Conservation (phyloP, 2,888 invertebrate genomes). For the Tetramorium bicarinatum region DNA sequence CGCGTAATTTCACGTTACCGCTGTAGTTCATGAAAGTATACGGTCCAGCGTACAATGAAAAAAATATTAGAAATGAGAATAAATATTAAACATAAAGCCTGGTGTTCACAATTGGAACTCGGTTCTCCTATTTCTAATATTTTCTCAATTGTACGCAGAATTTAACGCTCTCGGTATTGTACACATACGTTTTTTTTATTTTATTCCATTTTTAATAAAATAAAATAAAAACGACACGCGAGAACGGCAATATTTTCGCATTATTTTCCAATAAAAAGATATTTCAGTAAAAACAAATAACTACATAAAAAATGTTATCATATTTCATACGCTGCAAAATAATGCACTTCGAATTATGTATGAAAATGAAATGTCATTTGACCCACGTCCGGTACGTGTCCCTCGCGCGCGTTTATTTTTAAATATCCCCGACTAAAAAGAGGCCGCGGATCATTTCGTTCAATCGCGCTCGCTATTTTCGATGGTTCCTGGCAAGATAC, state of each 20-base stretch:
- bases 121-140: too few relatives aligned
- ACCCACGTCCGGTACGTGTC: not conserved
- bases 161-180: not conserved
- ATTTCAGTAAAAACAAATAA: not conserved
- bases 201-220: not conserved
- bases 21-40: not conserved
- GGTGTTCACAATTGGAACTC: too few relatives aligned
- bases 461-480: not conserved
- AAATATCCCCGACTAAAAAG: not conserved
- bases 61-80: too few relatives aligned
- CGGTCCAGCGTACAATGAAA: too few relatives aligned
- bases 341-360: not conserved
- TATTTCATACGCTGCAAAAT: not conserved
- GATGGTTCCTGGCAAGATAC: not conserved
- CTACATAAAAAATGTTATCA: not conserved
- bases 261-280: not conserved
- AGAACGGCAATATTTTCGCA: not conserved
- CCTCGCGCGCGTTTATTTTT: not conserved
- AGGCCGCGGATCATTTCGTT: not conserved
- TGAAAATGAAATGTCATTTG: not conserved
- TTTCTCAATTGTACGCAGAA: too few relatives aligned
- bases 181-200: not conserved
- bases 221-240: not conserved
- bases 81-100: too few relatives aligned
- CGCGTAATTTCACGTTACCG: not conserved